These are phyloP conservation scores for Zaprionus obscuricornis DNA, from an alignment of 2,888 invertebrate species.

Conservation along the genomic window DNA sequence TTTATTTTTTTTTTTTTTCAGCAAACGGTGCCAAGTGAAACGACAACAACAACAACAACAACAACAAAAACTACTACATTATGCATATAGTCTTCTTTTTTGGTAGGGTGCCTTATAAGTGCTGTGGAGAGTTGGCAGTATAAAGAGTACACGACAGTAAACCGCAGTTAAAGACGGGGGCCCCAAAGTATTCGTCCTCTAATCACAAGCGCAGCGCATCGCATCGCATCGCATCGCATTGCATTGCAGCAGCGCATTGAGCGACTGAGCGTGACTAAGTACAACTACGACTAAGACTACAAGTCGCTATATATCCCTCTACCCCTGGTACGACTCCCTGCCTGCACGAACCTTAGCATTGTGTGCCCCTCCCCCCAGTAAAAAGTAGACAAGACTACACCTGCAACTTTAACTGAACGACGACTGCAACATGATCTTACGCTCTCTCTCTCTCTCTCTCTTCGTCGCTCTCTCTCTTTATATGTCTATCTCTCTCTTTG, in stretches of 20 bases:
- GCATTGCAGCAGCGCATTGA: too few relatives aligned
- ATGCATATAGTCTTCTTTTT: constrained; percentile 35
- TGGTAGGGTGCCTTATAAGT: not conserved
- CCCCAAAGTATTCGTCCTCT: constrained; percentile 62
- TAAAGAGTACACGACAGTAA: constrained; percentile 32
- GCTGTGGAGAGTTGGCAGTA: constrained; percentile 1
- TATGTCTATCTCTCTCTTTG: too few relatives aligned
- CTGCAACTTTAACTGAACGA: not conserved
- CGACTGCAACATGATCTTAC: constrained; percentile 42
- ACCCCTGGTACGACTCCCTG: too few relatives aligned
- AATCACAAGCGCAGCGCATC: constrained; percentile 66
- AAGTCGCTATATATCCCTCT: too few relatives aligned
- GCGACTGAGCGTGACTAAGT: constrained; percentile 72
- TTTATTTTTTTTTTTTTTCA: too few relatives aligned
- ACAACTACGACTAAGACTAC: constrained; percentile 53
- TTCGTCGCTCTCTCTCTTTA: too few relatives aligned
- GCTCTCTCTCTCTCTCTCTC: too few relatives aligned
- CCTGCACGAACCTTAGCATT: not conserved
- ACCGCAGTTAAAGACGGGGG: constrained; percentile 40
- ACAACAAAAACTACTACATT: constrained; percentile 20
- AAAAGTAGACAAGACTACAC: too few relatives aligned
- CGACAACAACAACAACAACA: constrained; percentile 32
- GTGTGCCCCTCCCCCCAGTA: not conserved
- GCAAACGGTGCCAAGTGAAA: constrained; percentile 41
- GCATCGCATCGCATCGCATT: too few relatives aligned